phyloP scores from a whole-genome alignment of 2,113 vertebrate genomes.

The Myiagra hebetior region DNA sequence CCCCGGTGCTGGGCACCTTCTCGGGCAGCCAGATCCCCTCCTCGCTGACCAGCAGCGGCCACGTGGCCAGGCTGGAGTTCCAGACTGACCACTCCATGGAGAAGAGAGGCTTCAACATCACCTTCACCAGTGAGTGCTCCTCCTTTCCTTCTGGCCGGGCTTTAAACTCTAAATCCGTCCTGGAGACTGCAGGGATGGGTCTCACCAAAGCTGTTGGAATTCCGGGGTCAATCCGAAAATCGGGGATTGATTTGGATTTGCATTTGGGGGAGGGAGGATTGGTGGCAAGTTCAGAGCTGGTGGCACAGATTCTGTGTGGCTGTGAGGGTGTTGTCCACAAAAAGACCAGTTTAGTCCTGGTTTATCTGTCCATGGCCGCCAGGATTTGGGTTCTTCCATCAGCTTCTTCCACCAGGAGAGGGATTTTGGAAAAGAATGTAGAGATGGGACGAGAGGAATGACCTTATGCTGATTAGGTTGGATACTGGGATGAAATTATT shows the following conservation, averaged over 20 bases:
- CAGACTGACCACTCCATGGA: conserved; percentile 98
- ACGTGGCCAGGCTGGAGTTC: conserved; percentile 93
- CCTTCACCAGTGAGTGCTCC: conserved; percentile 88
- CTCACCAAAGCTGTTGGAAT: background rate
- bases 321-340: background rate
- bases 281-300: background rate
- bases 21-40: conserved; percentile 90
- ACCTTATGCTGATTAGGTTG: background rate
- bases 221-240: background rate
- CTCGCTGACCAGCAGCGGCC: conserved; percentile 94
- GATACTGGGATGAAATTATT: background rate
- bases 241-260: background rate
- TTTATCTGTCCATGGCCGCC: background rate
- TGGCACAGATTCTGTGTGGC: background rate
- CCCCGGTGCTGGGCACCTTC: conserved; percentile 92
- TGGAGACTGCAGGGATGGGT: background rate
- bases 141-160: background rate
- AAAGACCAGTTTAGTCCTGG: background rate
- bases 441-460: background rate
- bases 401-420: background rate
- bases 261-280: too few species aligned
- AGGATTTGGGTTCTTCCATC: background rate
- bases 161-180: accelerated
- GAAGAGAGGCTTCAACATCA: conserved; percentile 97
- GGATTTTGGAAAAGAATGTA: background rate